Evolutionary conservation across 2,888 invertebrate species (phyloP).

Genomic region (Limnephilus lunatus): DNA sequence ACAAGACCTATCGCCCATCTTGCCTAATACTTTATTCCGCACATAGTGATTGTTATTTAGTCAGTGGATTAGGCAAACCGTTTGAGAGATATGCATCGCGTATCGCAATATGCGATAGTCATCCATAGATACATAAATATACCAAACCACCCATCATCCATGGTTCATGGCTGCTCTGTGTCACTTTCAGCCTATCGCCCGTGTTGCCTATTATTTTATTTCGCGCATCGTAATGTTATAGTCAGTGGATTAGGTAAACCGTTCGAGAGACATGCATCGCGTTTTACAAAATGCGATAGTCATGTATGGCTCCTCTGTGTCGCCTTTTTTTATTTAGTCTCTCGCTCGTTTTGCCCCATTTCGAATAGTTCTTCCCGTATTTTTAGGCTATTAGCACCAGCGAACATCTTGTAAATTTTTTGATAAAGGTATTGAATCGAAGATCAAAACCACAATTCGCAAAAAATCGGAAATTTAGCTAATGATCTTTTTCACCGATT

Average conservation of each 20-base stretch:
- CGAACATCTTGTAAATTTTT: no score
- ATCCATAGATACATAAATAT: no score
- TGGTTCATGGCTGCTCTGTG: not conserved
- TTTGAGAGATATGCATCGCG: slow-evolving; percentile 4
- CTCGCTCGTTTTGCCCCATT: no score
- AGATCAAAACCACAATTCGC: no score
- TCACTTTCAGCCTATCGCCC: no score
- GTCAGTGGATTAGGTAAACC: not conserved
- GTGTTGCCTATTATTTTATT: not conserved
- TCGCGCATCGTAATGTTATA: not conserved
- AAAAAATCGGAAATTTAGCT: no score
- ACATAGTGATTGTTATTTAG: not conserved
- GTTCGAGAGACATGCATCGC: not conserved
- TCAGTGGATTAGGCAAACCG: not conserved
- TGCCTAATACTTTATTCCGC: not conserved
- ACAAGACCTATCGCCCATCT: not conserved
- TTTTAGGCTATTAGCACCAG: no score
- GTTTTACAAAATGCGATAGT: not conserved
- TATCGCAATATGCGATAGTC: not conserved
- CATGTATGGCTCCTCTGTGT: not conserved
- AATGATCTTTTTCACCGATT: no score
- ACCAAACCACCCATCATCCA: no score
- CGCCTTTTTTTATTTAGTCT: no score
- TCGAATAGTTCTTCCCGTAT: no score
- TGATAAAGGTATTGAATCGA: no score